Percentiles rank a stretch among this genome's conserved stretches.
Evolutionary conservation across 1,140 invertebrate species (phyloP).

Genomic region (Globodera rostochiensis): DNA sequence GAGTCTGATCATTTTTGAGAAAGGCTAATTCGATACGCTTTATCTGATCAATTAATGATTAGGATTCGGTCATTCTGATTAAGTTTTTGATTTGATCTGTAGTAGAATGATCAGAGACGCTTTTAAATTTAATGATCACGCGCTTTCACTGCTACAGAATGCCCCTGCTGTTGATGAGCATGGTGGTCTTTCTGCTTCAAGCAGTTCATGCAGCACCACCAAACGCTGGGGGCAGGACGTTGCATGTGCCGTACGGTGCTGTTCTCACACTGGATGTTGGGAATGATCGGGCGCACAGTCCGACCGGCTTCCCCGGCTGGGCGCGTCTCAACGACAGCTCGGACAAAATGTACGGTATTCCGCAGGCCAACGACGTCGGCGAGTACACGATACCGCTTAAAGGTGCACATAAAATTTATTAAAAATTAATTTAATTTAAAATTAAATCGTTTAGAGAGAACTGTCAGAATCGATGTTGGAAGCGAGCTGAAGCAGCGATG

Average conservation of each 20-base stretch:
- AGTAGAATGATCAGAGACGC: too few relatives aligned
- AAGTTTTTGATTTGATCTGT: too few relatives aligned
- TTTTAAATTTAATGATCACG: too few relatives aligned
- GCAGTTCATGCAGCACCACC: too few relatives aligned
- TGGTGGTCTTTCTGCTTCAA: too few relatives aligned
- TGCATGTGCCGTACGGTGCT: slow-evolving; percentile 10
- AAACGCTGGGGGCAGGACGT: neutral
- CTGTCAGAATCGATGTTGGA: slow-evolving; percentile 13
- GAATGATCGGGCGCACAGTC: neutral
- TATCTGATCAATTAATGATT: too few relatives aligned
- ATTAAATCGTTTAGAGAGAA: neutral
- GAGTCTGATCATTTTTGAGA: too few relatives aligned
- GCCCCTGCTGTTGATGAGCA: too few relatives aligned
- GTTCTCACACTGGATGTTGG: slow-evolving; percentile 9
- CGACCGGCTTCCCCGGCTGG: neutral
- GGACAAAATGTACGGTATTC: slow-evolving; percentile 22
- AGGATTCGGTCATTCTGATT: too few relatives aligned
- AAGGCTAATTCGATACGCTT: too few relatives aligned
- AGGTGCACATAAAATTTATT: neutral
- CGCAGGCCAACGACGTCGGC: slow-evolving; percentile 22
- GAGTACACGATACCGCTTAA: slow-evolving; percentile 9
- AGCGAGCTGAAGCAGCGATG: neutral
- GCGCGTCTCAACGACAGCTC: neutral
- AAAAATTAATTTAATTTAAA: neutral
- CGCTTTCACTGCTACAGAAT: too few relatives aligned